Conservation (phyloP, 2,113 vertebrate genomes). For the Aldabrachelys gigantea region DNA sequence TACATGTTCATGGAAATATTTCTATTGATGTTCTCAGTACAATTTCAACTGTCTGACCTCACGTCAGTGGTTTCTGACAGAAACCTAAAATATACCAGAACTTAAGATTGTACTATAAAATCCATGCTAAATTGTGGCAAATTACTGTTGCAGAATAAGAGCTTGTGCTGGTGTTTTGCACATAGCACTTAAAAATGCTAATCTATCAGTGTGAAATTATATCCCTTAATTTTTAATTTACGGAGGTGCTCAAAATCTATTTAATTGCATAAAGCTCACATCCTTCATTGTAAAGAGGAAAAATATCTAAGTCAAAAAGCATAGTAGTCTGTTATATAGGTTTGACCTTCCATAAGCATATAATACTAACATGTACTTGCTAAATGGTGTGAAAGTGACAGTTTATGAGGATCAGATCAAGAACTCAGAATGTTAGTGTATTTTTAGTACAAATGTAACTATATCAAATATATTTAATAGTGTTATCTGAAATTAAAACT, state of each 20-base stretch:
- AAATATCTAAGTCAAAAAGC: not conserved
- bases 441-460: conserved; percentile 71
- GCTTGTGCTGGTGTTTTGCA: not conserved
- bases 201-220: not conserved
- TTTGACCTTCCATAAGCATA: conserved; percentile 31
- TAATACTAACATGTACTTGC: conserved; percentile 21
- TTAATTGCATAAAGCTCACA: not conserved
- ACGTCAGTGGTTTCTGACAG: not conserved
- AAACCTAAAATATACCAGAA: not conserved
- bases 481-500: conserved; percentile 70
- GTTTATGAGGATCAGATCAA: conserved; percentile 74
- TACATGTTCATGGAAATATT: not conserved
- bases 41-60: not conserved
- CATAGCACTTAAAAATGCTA: not conserved
- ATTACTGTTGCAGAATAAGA: not conserved
- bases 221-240: not conserved
- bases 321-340: not conserved
- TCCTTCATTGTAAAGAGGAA: not conserved
- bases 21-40: not conserved
- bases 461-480: conserved; percentile 72
- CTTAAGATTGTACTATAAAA: not conserved
- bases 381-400: conserved; percentile 66
- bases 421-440: conserved; percentile 65
- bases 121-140: not conserved
- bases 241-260: not conserved